Evolutionary conservation across 2,113 vertebrate genomes (phyloP), one percentile per base, ranked within the genome.

Genomic region (Saguinus midas): DNA sequence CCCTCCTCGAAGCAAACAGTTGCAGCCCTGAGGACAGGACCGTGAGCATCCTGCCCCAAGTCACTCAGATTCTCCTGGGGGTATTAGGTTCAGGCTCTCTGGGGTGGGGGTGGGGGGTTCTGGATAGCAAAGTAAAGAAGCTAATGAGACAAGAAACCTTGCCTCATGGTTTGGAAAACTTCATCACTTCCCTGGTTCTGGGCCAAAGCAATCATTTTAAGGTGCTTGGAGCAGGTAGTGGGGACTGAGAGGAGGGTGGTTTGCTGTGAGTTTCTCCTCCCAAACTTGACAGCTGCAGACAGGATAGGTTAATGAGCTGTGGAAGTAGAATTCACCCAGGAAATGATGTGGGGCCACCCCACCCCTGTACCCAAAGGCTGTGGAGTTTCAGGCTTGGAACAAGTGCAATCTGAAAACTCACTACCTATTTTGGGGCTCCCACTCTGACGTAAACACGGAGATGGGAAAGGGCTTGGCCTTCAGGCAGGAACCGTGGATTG

Each of bases 191-290:
- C 43, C 73, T 91, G 68, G 78, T 90, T 92, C 81, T 48, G 52
- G 81, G 48, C 92, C 93, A 79, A 95, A 96, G 58, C 80, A 94
- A 92, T 94, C 86, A 91, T 92, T 96, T 95, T 84, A 94, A 97
- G 75, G 90, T 95, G 73, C 87, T 90, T 85, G 14, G 86, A 14
- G 5, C 25, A 3, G 12, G 13, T 43, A 17, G 61, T 21, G 4
- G 23, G n/a, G 29, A 25, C 57, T 11, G 85, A 64, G 83, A 90
- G 43, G 61, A 75, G 21, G 35, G 73, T 14, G 8, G 29, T 76
- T 91, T 86, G 86, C 11, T 68, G 23, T 50, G 37, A 13, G 12
- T 87, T 87, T 83, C 82, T 68, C 27, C 72, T 79, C 58, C 21
- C 37, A 95, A 75, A 87, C 73, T 92, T 50, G 57, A 50, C 86